A percentile compares a stretch with the other conserved stretches of the same genome.
These are phyloP conservation scores for Cheumatopsyche charites DNA, from an alignment of 1,140 invertebrate genomes.

Conservation along the genomic window DNA sequence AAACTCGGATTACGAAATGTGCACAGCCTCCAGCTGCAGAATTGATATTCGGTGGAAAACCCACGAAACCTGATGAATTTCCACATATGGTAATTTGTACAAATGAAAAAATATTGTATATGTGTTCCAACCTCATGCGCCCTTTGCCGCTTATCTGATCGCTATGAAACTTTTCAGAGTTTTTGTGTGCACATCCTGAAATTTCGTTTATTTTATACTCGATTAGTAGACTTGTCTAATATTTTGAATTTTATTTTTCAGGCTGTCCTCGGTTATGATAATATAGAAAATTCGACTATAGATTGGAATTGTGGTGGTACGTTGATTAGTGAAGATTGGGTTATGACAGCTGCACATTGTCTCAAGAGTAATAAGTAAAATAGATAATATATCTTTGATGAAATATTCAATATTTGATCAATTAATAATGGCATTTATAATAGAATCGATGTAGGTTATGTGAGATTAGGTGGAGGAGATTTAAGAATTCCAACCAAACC, in stretches of 20 bases:
- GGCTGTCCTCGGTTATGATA: not conserved
- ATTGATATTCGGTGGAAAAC: not conserved
- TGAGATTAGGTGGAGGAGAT: slow-evolving; percentile 21
- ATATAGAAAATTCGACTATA: not conserved
- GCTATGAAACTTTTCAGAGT: too few species aligned
- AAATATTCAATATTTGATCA: not conserved
- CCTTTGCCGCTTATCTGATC: too few species aligned
- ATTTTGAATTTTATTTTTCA: not conserved
- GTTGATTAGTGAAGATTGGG: slow-evolving; percentile 39
- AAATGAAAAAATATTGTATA: too few species aligned
- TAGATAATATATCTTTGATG: not conserved
- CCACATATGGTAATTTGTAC: slow-evolving; percentile 14
- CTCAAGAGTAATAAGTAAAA: not conserved
- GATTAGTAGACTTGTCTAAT: not conserved
- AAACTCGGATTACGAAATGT: not conserved
- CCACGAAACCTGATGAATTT: not conserved
- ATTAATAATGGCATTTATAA: not conserved
- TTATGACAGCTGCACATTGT: slow-evolving; percentile 45
- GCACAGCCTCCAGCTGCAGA: not conserved
- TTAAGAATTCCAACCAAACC: not conserved
- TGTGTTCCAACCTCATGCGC: too few species aligned
- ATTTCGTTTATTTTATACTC: too few species aligned
- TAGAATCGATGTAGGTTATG: slow-evolving; percentile 6
- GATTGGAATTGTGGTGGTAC: slow-evolving; percentile 46
- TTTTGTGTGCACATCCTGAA: too few species aligned